Conservation (phyloP, 2,888 invertebrate species). For the Drosophila melanosoma region DNA sequence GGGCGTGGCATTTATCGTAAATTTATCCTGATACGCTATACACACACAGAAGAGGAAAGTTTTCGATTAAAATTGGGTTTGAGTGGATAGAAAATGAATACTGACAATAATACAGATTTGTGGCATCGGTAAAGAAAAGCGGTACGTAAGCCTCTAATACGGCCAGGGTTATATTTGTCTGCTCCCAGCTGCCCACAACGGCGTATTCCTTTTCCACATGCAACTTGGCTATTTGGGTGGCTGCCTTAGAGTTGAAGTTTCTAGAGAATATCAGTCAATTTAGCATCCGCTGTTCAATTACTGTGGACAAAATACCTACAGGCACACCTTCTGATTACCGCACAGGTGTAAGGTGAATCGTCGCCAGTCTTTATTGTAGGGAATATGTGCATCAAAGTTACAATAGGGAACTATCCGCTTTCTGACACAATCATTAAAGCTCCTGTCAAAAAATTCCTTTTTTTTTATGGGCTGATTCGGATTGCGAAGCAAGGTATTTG, state of each 20-base stretch:
- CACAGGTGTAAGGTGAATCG: constrained; percentile 94
- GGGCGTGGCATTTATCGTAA: constrained; percentile 65
- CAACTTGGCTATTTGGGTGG: constrained; percentile 90
- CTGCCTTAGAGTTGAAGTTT: constrained; percentile 90
- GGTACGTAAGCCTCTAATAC: constrained; percentile 93
- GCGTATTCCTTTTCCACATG: constrained; percentile 93
- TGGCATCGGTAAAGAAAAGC: constrained; percentile 91
- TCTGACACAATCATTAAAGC: constrained; percentile 91
- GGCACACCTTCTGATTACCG: constrained; percentile 92
- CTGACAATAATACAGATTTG: constrained; percentile 87
- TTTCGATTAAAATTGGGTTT: neutral
- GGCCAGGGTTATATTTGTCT: constrained; percentile 91
- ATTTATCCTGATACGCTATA: constrained; percentile 47
- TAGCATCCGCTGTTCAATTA: neutral
- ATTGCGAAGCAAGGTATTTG: constrained; percentile 51
- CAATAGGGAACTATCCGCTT: constrained; percentile 57
- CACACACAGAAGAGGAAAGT: neutral
- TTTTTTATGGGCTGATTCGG: constrained; percentile 34
- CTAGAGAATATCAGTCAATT: constrained; percentile 84
- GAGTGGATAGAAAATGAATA: constrained; percentile 74
- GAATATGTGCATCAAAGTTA: constrained; percentile 89
- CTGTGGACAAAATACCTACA: constrained; percentile 86
- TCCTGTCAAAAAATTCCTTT: constrained; percentile 60
- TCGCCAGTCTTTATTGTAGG: constrained; percentile 92
- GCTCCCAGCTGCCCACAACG: constrained; percentile 93